A percentile compares a stretch with the other conserved stretches of the same genome.
Evolutionary conservation across 2,888 invertebrate species (phyloP).

Genomic region (Chironomus riparius): DNA sequence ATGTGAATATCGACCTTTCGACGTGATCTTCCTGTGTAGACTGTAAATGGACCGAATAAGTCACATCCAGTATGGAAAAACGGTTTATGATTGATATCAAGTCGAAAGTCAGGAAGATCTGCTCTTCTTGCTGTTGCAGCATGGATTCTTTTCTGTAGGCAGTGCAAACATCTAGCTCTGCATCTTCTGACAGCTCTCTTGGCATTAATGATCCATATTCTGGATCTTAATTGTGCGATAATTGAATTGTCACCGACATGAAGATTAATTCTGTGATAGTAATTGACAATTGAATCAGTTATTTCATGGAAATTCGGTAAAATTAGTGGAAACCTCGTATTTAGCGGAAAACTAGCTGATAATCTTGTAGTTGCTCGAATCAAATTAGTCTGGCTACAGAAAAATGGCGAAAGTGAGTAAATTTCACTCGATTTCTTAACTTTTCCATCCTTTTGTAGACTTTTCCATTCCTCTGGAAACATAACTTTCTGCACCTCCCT

Average conservation of each 20-base stretch:
- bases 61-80: slow-evolving; percentile 20
- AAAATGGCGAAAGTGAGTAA: not conserved
- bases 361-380: not conserved
- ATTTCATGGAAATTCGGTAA: not conserved
- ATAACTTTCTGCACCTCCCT: not conserved
- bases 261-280: not conserved
- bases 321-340: not conserved
- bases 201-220: not conserved
- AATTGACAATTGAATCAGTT: not conserved
- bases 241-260: no score
- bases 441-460: not conserved
- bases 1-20: no score
- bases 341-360: not conserved
- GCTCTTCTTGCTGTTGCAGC: not conserved
- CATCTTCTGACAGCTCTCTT: no score
- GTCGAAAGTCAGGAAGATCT: slow-evolving; percentile 10
- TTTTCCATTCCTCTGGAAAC: not conserved
- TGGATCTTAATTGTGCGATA: not conserved
- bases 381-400: not conserved
- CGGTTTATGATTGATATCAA: not conserved
- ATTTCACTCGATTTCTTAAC: not conserved
- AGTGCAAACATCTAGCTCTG: not conserved
- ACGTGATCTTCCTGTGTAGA: not conserved
- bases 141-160: not conserved
- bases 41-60: not conserved